These are phyloP conservation scores for Tuberolachnus salignus DNA, from an alignment of 2,888 invertebrate genomes.

Conservation along the genomic window DNA sequence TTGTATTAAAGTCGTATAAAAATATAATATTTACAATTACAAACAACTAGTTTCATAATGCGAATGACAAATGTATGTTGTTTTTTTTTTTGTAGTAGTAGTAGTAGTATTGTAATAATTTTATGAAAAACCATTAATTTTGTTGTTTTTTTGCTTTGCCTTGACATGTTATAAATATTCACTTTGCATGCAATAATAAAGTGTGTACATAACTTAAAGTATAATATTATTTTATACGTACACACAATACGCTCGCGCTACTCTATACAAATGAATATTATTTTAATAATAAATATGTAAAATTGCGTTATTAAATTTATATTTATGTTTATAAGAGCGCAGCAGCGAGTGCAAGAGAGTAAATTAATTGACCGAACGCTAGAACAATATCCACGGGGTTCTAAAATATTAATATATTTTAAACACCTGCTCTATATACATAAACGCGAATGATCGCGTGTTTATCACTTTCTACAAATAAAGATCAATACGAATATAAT, in stretches of 20 bases:
- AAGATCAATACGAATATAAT: too few relatives aligned
- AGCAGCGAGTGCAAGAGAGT: too few relatives aligned
- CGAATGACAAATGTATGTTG: not conserved
- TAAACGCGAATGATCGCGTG: too few relatives aligned
- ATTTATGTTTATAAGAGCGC: too few relatives aligned
- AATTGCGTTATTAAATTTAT: not conserved
- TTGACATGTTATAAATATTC: slow-evolving; percentile 36
- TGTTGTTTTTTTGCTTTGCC: not conserved
- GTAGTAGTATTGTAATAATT: not conserved
- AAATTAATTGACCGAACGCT: too few relatives aligned
- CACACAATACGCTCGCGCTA: too few relatives aligned
- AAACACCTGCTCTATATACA: too few relatives aligned
- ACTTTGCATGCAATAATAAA: slow-evolving; percentile 28
- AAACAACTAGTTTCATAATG: not conserved
- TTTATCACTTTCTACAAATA: too few relatives aligned
- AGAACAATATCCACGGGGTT: too few relatives aligned
- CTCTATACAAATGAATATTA: too few relatives aligned
- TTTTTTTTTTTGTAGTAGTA: not conserved
- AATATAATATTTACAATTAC: not conserved
- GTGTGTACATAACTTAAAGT: slow-evolving; percentile 1
- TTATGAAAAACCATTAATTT: not conserved
- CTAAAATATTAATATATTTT: too few relatives aligned
- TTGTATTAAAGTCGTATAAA: not conserved
- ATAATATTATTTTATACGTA: not conserved
- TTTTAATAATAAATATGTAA: not conserved